Percentiles rank a stretch among this genome's conserved stretches.
Conservation (phyloP, 2,113 vertebrate species). For the Ictalurus punctatus region DNA sequence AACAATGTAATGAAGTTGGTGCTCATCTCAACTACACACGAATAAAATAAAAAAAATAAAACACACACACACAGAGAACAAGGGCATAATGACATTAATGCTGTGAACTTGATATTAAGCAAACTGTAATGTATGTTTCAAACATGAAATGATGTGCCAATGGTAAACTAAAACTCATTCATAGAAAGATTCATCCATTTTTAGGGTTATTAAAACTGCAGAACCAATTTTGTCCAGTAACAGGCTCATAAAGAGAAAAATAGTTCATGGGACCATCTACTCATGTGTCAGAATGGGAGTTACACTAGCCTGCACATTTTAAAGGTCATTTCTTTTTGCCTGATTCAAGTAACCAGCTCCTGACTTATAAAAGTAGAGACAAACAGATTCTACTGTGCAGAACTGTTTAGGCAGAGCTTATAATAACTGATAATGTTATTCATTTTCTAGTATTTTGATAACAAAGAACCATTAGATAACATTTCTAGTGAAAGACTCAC, state of each 20-base stretch:
- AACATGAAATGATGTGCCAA: not conserved
- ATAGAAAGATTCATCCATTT: not conserved
- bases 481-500: constrained; percentile 44
- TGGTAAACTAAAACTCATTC: not conserved
- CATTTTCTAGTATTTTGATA: not conserved
- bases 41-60: not conserved
- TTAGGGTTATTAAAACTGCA: not conserved
- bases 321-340: not conserved
- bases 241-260: not conserved
- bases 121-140: not conserved
- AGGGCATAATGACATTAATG: not conserved
- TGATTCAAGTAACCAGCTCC: not conserved
- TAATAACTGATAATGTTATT: not conserved
- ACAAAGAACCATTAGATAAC: not conserved
- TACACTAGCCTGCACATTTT: not conserved
- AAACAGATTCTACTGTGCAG: not conserved
- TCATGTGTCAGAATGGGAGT: not conserved
- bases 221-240: not conserved
- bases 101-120: not conserved
- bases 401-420: not conserved
- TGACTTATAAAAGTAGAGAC: not conserved
- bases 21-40: constrained; percentile 67
- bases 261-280: not conserved
- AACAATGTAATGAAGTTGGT: constrained; percentile 74
- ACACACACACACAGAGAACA: not conserved